Conservation (phyloP, 2,113 vertebrate species). For the Pangasianodon hypophthalmus region DNA sequence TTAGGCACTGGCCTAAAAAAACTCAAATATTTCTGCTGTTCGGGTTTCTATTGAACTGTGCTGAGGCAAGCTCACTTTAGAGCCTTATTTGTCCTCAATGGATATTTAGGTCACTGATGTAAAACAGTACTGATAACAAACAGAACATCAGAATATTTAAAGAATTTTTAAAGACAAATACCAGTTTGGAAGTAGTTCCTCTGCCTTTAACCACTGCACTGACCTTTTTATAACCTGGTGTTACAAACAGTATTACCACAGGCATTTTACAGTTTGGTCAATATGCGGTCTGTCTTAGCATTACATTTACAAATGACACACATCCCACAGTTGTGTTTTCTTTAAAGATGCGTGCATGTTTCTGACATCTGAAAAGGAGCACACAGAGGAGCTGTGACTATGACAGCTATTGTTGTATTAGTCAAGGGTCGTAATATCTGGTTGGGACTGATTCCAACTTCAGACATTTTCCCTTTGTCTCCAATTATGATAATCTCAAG, state of each 20-base stretch:
- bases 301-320: slow-evolving; percentile 2
- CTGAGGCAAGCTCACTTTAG: not conserved
- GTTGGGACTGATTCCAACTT: slow-evolving; percentile 57
- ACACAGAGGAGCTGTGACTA: slow-evolving; percentile 46
- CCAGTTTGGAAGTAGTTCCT: not conserved
- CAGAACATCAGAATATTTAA: not conserved
- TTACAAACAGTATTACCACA: not conserved
- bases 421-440: slow-evolving; percentile 59
- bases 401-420: slow-evolving; percentile 60
- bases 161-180: not conserved
- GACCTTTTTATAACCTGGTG: slow-evolving; percentile 27
- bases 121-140: not conserved
- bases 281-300: slow-evolving; percentile 17
- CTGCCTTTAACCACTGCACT: not conserved
- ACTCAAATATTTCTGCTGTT: slow-evolving; percentile 30
- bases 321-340: not conserved
- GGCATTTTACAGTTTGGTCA: slow-evolving; percentile 31
- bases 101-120: not conserved
- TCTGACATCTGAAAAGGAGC: slow-evolving; percentile 50
- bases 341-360: slow-evolving; percentile 20
- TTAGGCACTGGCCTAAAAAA: slow-evolving; percentile 65
- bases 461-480: slow-evolving; percentile 51
- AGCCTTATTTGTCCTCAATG: not conserved
- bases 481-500: slow-evolving; percentile 66
- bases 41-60: slow-evolving; percentile 11